phyloP scores from a whole-genome alignment of 1,140 invertebrate species.

The Lineus longissimus region DNA sequence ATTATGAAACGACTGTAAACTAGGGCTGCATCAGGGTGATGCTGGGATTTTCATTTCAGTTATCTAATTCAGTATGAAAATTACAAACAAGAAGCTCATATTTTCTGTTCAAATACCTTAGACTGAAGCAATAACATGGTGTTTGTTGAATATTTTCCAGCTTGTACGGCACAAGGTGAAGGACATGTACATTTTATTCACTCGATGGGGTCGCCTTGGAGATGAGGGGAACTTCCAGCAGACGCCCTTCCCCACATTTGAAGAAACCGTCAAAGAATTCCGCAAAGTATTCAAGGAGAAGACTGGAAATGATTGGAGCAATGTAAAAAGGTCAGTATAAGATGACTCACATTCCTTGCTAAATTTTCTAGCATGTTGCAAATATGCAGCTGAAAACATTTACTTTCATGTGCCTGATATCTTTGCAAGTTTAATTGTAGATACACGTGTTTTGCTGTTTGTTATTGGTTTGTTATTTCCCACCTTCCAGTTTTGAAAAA shows the following conservation, averaged over 20 bases:
- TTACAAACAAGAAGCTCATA: too few species aligned
- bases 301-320: slow-evolving; percentile 57
- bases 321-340: slow-evolving; percentile 43
- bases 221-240: slow-evolving; percentile 56
- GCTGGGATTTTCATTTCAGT: too few species aligned
- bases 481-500: slow-evolving; percentile 31
- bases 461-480: background rate
- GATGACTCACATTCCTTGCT: background rate
- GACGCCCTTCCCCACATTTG: slow-evolving; percentile 54
- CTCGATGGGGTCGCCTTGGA: slow-evolving; percentile 60
- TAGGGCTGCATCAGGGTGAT: too few species aligned
- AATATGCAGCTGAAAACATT: background rate
- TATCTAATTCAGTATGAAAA: too few species aligned
- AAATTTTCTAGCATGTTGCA: background rate
- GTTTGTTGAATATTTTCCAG: slow-evolving; percentile 36
- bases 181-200: slow-evolving; percentile 57
- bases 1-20: background rate
- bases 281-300: slow-evolving; percentile 58
- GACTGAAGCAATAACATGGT: too few species aligned
- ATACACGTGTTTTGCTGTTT: background rate
- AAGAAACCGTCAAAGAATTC: slow-evolving; percentile 58
- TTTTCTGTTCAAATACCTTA: too few species aligned
- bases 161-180: slow-evolving; percentile 53
- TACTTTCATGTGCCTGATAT: slow-evolving; percentile 8
- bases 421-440: slow-evolving; percentile 34